Percentiles rank a stretch among this genome's conserved stretches.
Conservation (phyloP, 2,888 invertebrate genomes). For the Lithophane semibrunnea region DNA sequence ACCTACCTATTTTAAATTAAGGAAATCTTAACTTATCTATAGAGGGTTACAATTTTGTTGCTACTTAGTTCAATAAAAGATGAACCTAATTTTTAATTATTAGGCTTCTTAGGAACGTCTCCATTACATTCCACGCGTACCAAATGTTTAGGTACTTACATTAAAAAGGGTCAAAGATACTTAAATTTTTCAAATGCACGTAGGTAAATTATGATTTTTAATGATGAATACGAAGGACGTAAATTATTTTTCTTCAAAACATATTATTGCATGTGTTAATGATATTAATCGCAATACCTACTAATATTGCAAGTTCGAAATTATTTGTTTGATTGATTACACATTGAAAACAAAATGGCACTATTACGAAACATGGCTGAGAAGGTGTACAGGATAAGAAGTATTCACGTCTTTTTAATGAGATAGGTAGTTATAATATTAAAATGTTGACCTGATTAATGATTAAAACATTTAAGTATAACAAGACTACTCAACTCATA, state of each 20-base stretch:
- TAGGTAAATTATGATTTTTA: conserved; percentile 38
- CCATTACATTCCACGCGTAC: conserved; percentile 46
- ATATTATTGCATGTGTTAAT: conserved; percentile 7
- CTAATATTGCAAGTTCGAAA: conserved; percentile 15
- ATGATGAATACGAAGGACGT: conserved; percentile 15
- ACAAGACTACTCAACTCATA: conserved; percentile 48
- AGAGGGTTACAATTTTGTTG: conserved; percentile 57
- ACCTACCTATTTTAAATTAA: conserved; percentile 66
- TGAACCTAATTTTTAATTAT: conserved; percentile 42
- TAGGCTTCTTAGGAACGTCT: conserved; percentile 66
- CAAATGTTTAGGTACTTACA: conserved; percentile 33
- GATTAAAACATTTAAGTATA: conserved; percentile 47
- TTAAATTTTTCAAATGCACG: conserved; percentile 61
- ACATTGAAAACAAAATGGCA: conserved; percentile 70
- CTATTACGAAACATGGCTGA: conserved; percentile 71
- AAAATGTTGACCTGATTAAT: conserved; percentile 39
- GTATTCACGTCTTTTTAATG: conserved; percentile 32
- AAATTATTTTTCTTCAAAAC: conserved; percentile 13
- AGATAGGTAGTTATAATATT: conserved; percentile 27
- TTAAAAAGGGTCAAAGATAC: conserved; percentile 23
- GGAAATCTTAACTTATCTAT: conserved; percentile 49
- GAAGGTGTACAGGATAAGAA: conserved; percentile 29
- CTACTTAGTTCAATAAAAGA: conserved; percentile 48
- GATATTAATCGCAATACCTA: conserved; percentile 15
- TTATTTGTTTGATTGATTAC: conserved; percentile 9